A percentile compares a stretch with the other conserved stretches of the same genome.
Evolutionary conservation across 2,888 invertebrate genomes (phyloP).

Genomic region (Plebejus argus): DNA sequence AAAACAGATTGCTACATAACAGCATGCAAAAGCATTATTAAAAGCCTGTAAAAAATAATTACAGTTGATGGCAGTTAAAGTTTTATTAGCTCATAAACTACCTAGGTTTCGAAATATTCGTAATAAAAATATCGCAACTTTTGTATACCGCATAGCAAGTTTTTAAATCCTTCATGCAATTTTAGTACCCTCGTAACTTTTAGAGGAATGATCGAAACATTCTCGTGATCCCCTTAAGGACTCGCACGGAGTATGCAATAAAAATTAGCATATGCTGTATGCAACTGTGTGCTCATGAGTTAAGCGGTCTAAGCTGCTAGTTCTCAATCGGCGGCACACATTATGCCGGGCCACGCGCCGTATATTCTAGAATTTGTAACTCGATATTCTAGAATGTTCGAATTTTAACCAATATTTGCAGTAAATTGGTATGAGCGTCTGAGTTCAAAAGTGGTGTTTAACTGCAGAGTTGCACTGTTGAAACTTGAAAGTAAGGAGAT

Average conservation of each 20-base stretch:
- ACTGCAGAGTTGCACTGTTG: neutral
- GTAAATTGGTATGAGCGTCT: neutral
- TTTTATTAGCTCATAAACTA: neutral
- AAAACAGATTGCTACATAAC: neutral
- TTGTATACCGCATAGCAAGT: neutral
- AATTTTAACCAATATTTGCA: conserved; percentile 1
- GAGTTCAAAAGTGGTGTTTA: neutral
- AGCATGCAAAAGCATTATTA: neutral
- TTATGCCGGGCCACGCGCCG: conserved; percentile 44
- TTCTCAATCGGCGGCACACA: conserved; percentile 38
- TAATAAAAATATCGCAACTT: neutral
- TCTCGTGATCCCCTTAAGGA: conserved; percentile 20
- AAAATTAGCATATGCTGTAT: conserved; percentile 27
- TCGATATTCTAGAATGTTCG: conserved; percentile 22
- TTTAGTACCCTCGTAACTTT: conserved; percentile 9
- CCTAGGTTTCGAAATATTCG: neutral
- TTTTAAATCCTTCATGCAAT: neutral
- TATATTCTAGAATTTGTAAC: conserved; percentile 35
- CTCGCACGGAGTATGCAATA: conserved; percentile 25
- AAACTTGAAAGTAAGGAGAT: neutral
- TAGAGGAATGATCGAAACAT: conserved; percentile 7
- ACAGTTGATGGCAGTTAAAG: neutral
- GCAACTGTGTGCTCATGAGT: conserved; percentile 20
- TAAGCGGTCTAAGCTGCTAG: conserved; percentile 27
- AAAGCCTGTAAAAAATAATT: neutral